These are phyloP conservation scores for Vultur gryphus DNA, from an alignment of 2,797 vertebrate genomes.

Conservation along the genomic window DNA sequence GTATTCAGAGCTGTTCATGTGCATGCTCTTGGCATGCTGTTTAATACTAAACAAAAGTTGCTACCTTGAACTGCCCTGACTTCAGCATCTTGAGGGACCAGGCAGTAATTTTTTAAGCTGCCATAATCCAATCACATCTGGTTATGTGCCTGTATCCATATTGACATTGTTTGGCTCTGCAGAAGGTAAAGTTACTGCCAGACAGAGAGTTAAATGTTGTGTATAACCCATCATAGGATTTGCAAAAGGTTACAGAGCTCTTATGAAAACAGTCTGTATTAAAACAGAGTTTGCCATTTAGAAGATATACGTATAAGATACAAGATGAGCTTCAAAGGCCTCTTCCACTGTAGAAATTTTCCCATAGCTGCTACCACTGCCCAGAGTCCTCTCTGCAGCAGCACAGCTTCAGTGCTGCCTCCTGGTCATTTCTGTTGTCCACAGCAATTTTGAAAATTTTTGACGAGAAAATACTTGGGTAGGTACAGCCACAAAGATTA, in stretches of 20 bases:
- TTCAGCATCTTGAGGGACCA: neutral
- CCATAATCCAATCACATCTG: neutral
- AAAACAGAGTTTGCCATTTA: neutral
- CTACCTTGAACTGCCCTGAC: neutral
- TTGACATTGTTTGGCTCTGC: neutral
- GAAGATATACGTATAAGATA: neutral
- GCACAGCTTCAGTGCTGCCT: neutral
- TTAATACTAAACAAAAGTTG: neutral
- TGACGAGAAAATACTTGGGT: neutral
- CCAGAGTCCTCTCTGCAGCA: neutral
- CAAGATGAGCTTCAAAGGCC: neutral
- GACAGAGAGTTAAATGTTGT: neutral
- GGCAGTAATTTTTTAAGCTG: neutral
- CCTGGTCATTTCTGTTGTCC: neutral
- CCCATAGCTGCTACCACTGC: neutral
- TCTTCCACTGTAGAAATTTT: neutral
- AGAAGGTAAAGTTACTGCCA: neutral
- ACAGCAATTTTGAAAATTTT: neutral
- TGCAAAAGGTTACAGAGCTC: neutral
- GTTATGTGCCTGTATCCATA: neutral
- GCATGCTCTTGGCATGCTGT: neutral
- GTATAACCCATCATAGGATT: neutral
- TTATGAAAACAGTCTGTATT: neutral
- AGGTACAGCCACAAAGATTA: neutral
- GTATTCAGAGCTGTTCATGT: neutral